Percentiles rank a stretch among this genome's conserved stretches.
Evolutionary conservation across 1,140 invertebrate genomes (phyloP).

Genomic region (Apocrypta bakeri): DNA sequence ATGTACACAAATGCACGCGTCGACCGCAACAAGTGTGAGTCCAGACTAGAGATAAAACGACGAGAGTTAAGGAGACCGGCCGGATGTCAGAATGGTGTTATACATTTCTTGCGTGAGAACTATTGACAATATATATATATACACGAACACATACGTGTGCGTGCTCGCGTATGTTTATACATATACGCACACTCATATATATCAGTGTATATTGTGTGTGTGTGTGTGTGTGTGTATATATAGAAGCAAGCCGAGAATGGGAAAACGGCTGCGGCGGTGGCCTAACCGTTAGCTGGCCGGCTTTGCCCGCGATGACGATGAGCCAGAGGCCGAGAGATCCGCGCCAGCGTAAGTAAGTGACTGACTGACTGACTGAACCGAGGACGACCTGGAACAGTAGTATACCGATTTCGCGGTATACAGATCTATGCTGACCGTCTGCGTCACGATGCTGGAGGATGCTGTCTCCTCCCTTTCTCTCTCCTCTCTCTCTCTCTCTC

Average conservation of each 20-base stretch:
- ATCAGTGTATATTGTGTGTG: too few species aligned
- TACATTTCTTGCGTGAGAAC: slow-evolving; percentile 39
- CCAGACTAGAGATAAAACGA: too few species aligned
- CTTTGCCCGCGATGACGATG: slow-evolving; percentile 56
- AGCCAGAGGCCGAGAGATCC: not conserved
- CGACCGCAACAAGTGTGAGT: too few species aligned
- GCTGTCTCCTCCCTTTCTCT: too few species aligned
- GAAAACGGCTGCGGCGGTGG: slow-evolving; percentile 50
- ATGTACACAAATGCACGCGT: too few species aligned
- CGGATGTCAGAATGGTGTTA: slow-evolving; percentile 51
- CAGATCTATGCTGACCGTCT: too few species aligned
- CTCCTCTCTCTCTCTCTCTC: too few species aligned
- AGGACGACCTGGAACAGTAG: slow-evolving; percentile 53
- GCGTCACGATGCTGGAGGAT: too few species aligned
- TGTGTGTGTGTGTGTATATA: too few species aligned
- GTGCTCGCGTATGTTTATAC: too few species aligned
- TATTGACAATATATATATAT: slow-evolving; percentile 15
- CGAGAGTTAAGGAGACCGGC: not conserved
- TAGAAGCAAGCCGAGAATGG: slow-evolving; percentile 53
- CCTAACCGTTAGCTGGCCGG: slow-evolving; percentile 67
- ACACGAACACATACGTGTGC: not conserved
- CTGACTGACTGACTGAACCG: too few species aligned
- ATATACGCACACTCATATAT: too few species aligned
- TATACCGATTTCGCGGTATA: slow-evolving; percentile 49
- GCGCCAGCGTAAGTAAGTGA: not conserved